These are phyloP conservation scores for Dinocampus coccinellae DNA, from an alignment of 2,888 invertebrate genomes.

Conservation along the genomic window DNA sequence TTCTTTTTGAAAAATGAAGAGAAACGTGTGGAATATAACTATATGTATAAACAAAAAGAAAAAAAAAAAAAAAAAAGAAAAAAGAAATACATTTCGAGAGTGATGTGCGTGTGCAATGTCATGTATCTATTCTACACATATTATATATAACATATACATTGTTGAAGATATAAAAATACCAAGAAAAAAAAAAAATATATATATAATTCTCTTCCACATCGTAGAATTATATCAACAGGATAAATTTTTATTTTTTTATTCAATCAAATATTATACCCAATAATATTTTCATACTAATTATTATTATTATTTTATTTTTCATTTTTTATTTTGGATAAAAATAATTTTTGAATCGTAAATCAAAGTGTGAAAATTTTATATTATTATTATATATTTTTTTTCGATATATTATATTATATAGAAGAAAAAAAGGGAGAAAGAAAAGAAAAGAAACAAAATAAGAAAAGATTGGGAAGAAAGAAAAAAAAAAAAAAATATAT, in stretches of 20 bases:
- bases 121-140: background rate
- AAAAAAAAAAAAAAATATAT: slow-evolving; percentile 9
- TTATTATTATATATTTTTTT: background rate
- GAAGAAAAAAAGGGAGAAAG: background rate
- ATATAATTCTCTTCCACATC: background rate
- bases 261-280: too few relatives aligned
- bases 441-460: slow-evolving; percentile 4
- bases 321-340: too few relatives aligned
- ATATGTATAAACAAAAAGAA: background rate
- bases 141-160: too few relatives aligned
- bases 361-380: background rate
- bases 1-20: slow-evolving; percentile 54
- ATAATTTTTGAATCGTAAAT: background rate
- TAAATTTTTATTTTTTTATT: slow-evolving; percentile 14
- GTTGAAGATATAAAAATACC: too few relatives aligned
- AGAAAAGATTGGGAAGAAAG: background rate
- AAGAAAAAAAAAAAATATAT: background rate
- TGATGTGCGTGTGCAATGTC: background rate
- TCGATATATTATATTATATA: background rate
- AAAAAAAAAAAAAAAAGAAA: background rate
- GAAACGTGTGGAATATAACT: slow-evolving; percentile 15
- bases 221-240: slow-evolving; percentile 2
- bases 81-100: background rate
- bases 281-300: too few relatives aligned
- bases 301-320: too few relatives aligned